These are phyloP conservation scores for Psettodes erumei DNA, from an alignment of 2,113 vertebrate genomes.

Conservation along the genomic window DNA sequence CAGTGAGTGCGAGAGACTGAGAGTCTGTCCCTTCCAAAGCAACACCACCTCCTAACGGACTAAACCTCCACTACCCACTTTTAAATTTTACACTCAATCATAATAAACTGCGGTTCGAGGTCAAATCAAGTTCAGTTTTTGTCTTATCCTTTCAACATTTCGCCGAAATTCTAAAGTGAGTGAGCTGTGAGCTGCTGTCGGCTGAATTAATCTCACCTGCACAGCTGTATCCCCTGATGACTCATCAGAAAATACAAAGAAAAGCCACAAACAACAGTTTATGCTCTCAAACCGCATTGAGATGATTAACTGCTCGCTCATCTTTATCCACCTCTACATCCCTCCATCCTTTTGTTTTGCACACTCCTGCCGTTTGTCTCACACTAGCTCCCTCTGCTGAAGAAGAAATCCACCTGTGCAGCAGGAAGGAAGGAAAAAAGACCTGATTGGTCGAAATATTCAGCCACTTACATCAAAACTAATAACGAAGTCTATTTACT, in stretches of 20 bases:
- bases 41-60: constrained; percentile 49
- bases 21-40: neutral
- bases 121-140: neutral
- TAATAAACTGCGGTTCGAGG: neutral
- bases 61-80: neutral
- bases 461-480: neutral
- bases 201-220: no score
- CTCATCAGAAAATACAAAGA: no score
- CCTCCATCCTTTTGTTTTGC: constrained; percentile 36
- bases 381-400: constrained; percentile 50
- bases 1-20: neutral
- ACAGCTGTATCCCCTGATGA: no score
- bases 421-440: neutral
- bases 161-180: no score
- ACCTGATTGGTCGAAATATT: neutral
- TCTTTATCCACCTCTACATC: no score
- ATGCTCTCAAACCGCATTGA: no score
- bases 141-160: no score
- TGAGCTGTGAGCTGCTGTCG: no score
- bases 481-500: neutral
- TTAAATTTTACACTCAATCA: neutral
- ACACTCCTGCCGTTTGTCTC: neutral
- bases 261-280: no score
- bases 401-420: constrained; percentile 15
- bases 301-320: no score